Percentiles rank a stretch among this genome's conserved stretches.
These are phyloP conservation scores for Ostrea denselamellosa DNA, from an alignment of 1,140 invertebrate genomes.

Conservation along the genomic window DNA sequence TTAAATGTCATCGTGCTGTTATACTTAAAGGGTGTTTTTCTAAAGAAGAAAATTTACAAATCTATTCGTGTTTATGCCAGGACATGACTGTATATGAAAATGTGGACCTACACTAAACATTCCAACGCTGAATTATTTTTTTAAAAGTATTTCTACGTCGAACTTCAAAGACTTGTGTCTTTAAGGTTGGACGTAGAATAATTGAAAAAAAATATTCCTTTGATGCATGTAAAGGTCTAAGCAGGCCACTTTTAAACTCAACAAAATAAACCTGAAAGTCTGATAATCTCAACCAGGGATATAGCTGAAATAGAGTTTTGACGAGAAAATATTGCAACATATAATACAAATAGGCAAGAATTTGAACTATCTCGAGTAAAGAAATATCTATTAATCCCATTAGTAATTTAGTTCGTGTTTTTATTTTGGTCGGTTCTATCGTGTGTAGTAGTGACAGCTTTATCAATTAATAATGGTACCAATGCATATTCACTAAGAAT, in stretches of 20 bases:
- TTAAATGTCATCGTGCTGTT: constrained; percentile 24
- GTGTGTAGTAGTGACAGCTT: constrained; percentile 24
- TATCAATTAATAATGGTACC: constrained; percentile 33
- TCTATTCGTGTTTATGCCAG: constrained; percentile 20
- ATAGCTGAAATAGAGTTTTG: too few relatives aligned
- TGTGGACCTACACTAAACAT: neutral
- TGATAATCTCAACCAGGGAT: too few relatives aligned
- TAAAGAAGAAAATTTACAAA: neutral
- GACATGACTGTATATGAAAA: constrained; percentile 15
- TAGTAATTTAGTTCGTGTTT: neutral
- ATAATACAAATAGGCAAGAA: too few relatives aligned
- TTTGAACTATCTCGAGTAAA: neutral
- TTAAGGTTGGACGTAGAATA: too few relatives aligned
- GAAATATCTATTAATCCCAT: neutral
- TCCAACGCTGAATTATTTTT: neutral
- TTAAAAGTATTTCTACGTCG: neutral
- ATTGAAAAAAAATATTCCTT: too few relatives aligned
- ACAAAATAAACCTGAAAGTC: too few relatives aligned
- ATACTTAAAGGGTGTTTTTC: constrained; percentile 15
- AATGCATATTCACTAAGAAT: constrained; percentile 37
- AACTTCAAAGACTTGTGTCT: neutral
- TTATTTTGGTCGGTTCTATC: constrained; percentile 23
- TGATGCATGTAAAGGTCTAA: too few relatives aligned
- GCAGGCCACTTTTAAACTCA: too few relatives aligned
- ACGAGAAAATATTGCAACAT: too few relatives aligned